These are phyloP conservation scores for human DNA, from an alignment of 2,113 vertebrate genomes.

Conservation along the genomic window DNA sequence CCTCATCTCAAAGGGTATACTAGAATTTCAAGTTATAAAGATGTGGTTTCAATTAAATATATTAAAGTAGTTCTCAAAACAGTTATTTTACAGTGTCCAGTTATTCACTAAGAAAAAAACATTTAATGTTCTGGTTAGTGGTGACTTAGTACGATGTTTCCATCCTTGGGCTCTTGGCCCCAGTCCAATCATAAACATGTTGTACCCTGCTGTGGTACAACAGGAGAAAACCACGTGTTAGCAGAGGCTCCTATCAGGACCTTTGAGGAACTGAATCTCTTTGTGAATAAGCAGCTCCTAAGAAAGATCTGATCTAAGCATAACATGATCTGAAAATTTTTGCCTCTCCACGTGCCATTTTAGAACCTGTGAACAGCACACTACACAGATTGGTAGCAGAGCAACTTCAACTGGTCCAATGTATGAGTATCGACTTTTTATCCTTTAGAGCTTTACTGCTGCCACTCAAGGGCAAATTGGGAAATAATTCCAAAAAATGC, in stretches of 20 bases:
- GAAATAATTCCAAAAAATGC: slow-evolving; percentile 76
- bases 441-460: slow-evolving; percentile 69
- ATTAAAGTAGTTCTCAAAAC: background rate
- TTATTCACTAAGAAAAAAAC: background rate
- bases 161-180: background rate
- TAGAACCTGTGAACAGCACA: slow-evolving; percentile 56
- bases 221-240: slow-evolving; percentile 51
- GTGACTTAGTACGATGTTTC: background rate
- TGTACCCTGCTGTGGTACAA: background rate
- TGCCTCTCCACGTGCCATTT: slow-evolving; percentile 56
- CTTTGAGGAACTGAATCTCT: slow-evolving; percentile 34
- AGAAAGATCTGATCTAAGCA: slow-evolving; percentile 61
- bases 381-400: slow-evolving; percentile 67
- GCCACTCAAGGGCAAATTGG: slow-evolving; percentile 70
- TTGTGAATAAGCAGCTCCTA: slow-evolving; percentile 27
- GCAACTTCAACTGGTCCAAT: slow-evolving; percentile 66
- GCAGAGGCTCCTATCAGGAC: slow-evolving; percentile 64
- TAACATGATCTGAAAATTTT: slow-evolving; percentile 60
- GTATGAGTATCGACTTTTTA: slow-evolving; percentile 80
- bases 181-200: background rate
- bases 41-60: background rate
- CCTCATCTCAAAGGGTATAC: background rate
- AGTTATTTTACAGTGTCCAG: background rate
- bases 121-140: background rate
- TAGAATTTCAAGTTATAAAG: background rate